Percentiles rank a stretch among this genome's conserved stretches.
Evolutionary conservation across 2,113 vertebrate genomes (phyloP).

Genomic region (Talpa occidentalis): DNA sequence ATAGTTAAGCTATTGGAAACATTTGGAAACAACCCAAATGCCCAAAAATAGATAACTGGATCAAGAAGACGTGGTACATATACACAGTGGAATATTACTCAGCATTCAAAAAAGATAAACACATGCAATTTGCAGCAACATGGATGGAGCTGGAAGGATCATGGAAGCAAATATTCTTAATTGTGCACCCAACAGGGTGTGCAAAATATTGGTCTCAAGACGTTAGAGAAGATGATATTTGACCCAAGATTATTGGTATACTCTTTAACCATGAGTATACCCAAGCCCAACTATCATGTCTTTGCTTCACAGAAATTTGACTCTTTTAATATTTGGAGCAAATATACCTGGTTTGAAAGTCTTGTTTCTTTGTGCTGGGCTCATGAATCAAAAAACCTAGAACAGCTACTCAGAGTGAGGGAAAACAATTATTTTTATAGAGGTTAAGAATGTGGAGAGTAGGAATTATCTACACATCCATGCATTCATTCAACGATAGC

Average conservation of each 20-base stretch:
- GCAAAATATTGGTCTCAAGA: too few species aligned
- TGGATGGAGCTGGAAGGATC: too few species aligned
- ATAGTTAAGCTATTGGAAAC: too few species aligned
- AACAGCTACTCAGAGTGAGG: background rate
- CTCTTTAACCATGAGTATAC: background rate
- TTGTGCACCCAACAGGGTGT: too few species aligned
- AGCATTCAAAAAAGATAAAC: too few species aligned
- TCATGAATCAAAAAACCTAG: background rate
- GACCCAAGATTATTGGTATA: background rate
- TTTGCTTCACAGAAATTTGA: background rate
- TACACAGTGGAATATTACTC: too few species aligned
- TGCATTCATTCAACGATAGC: background rate
- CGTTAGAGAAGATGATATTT: constrained; percentile 1
- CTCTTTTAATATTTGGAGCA: background rate
- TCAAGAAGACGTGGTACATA: too few species aligned
- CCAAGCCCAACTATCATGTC: background rate
- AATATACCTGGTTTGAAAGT: background rate
- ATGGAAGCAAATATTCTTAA: too few species aligned
- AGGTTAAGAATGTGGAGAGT: background rate
- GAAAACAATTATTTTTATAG: background rate
- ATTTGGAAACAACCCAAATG: too few species aligned
- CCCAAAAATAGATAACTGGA: too few species aligned
- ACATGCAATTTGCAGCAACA: too few species aligned
- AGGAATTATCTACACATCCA: background rate
- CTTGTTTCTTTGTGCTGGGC: background rate